phyloP scores from a whole-genome alignment of 2,113 vertebrate species.

The Halcyon senegalensis region DNA sequence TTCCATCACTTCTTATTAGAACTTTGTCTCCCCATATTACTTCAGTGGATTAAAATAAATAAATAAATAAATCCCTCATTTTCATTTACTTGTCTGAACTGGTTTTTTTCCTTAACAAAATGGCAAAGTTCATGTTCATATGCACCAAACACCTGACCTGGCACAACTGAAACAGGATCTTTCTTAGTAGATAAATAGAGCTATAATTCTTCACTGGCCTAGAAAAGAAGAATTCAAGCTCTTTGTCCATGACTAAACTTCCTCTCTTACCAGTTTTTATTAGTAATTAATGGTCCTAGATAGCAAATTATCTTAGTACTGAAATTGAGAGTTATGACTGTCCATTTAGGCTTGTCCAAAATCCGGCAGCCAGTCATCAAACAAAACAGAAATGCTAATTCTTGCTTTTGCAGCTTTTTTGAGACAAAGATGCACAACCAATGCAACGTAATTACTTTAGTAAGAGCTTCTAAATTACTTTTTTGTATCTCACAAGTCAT shows the following conservation, averaged over 20 bases:
- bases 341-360: neutral
- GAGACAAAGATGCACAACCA: neutral
- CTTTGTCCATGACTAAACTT: neutral
- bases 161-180: neutral
- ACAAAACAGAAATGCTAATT: neutral
- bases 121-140: neutral
- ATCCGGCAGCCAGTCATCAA: neutral
- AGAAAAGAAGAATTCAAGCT: neutral
- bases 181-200: neutral
- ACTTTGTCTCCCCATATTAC: neutral
- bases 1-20: neutral
- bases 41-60: neutral
- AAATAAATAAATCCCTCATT: neutral
- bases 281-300: neutral
- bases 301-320: neutral
- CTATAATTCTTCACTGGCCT: neutral
- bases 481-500: neutral
- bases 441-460: neutral
- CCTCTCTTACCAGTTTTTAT: neutral
- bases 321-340: accelerated
- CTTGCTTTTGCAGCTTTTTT: neutral
- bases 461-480: neutral
- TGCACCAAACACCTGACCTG: neutral
- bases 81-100: neutral
- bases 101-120: neutral